Base-by-base conservation (phyloP, 2,888 invertebrate genomes). In the Malacosoma neustria region DNA sequence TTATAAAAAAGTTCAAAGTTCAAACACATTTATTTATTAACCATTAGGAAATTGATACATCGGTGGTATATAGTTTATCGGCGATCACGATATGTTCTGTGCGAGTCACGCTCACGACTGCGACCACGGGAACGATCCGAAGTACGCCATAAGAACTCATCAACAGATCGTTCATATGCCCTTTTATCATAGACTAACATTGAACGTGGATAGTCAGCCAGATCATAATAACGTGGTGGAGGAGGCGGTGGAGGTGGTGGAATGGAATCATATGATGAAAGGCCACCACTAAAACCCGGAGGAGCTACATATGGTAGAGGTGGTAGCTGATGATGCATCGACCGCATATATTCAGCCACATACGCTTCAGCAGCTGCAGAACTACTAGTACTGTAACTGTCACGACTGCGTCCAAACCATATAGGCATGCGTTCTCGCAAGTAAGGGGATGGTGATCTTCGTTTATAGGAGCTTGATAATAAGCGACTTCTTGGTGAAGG, bases 311-410 rank as follows among this genome's bases (percentile, higher is more conserved):
- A 96, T 13, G 95, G 94, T 64, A 96, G 79, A 30, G 96, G 95
- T 34, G 95, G 94, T 56, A 94, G 72, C 61, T 93, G 93, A 56
- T 94, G 93, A 61, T 94, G 93, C 93, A 94, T 93, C 14, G 92
- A 93, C 22, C 94, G 88, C 92, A 96, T 94, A 61, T 95, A 96
- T 64, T 96, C 95, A 9, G 94, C 94, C 14, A 94, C 93, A 70
- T 94, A 94, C 1, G 94, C 94, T 62, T 94, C 94, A n/a, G 94
- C 94, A 11, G 91, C 90, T 37, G 90, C 88, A 14, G 89, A 72
- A 11, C 79, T 71, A 40, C 72, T 69, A 37, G 67, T 71, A 32
- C 57, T 68, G 48, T 84, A 86, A n/a, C 54, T 54, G 14, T 84
- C 84, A 38, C 82, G 79, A 32, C 73, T 72, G 43, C 88, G 79